Base-by-base conservation (phyloP, 2,113 vertebrate genomes). In the Odocoileus hemionus region DNA sequence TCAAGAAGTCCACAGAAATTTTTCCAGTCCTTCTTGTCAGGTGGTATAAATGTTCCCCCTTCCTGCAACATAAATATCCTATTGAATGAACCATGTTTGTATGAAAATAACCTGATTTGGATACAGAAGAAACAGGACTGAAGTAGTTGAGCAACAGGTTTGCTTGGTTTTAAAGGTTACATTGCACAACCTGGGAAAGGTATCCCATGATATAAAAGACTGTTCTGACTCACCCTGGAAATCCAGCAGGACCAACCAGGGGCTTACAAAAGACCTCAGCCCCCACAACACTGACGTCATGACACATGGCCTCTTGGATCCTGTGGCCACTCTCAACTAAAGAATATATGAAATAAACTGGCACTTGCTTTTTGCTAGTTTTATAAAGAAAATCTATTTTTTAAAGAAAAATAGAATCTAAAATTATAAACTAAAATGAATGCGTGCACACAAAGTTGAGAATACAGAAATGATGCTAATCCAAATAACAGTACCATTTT, bases 151-250 rank as follows among this genome's bases (percentile, higher is more conserved):
- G 95, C 64, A 97, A 94, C 97, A 97, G 95, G 96, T 96, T 93
- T 96, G 95, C 94, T 97, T 89, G 88, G 95, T 95, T 98, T 94
- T 86, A 92, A 95, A 94, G 55, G 55, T 93, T 92, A 54, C 67
- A n/a, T 98, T 98, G 93, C 96, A 96, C 85, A 98, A 97, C 55
- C 47, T 89, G 67, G 85, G 90, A 78, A 86, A 96, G 97, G 88
- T 60, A 74, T 94, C 52, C 82, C 67, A 79, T 86, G 97, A 97
- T 94, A 92, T 61, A 84, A 94, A 97, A 85, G 86, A 60, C 30
- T 82, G 33, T 54, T 97, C 61, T 52, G 91, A 67, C 28, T 89
- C 61, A 91, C 58, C 83, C 78, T 10, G 26, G 97, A 97, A 97
- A 97, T 94, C 88, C 17, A 11, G 94, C 78, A 74, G 86, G 96